Percentiles rank a stretch among this genome's conserved stretches.
These are phyloP conservation scores for Rhinella marina DNA, from an alignment of 2,797 vertebrate species.

Conservation along the genomic window DNA sequence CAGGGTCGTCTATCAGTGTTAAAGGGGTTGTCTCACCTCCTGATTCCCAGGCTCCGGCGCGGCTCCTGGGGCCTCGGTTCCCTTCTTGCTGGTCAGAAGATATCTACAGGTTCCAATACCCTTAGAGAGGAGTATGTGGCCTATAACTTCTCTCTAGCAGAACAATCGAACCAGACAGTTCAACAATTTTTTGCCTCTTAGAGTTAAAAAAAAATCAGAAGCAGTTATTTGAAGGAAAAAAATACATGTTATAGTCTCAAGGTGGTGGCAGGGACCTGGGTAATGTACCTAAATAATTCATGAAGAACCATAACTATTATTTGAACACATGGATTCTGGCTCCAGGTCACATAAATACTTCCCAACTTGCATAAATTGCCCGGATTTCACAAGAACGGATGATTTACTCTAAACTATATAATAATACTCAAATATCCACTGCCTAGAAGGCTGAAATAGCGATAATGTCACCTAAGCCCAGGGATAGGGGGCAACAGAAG, in stretches of 20 bases:
- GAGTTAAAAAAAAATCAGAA: background rate
- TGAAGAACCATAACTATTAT: slow-evolving; percentile 16
- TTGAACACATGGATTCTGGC: background rate
- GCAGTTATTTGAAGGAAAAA: background rate
- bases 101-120: background rate
- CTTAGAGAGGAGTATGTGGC: background rate
- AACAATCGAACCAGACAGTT: too few relatives aligned
- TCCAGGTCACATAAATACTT: background rate
- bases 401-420: slow-evolving; percentile 16
- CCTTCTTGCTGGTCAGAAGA: background rate
- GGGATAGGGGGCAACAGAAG: background rate
- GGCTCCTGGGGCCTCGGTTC: too few relatives aligned
- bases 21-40: too few relatives aligned
- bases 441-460: background rate
- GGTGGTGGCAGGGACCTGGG: background rate
- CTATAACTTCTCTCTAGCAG: background rate
- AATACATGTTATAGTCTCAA: slow-evolving; percentile 5
- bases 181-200: too few relatives aligned
- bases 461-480: background rate
- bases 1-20: background rate
- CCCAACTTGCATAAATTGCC: background rate
- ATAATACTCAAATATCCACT: background rate
- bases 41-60: too few relatives aligned
- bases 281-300: slow-evolving; percentile 41
- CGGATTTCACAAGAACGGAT: background rate